phyloP scores from a whole-genome alignment of 2,888 invertebrate genomes.

The Eupeodes latifasciatus region DNA sequence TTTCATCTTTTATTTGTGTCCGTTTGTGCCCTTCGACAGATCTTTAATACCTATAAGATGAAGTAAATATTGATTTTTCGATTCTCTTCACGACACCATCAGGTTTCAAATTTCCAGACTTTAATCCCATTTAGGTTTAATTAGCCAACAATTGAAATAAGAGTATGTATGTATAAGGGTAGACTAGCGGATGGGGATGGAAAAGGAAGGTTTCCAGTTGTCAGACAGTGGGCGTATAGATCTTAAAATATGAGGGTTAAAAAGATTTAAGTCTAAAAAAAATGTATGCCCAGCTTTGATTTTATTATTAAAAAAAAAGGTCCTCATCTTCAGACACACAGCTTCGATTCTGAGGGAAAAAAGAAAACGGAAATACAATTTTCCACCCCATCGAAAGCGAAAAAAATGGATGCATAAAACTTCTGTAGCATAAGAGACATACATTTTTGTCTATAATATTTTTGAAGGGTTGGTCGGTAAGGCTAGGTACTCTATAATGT shows the following conservation, averaged over 20 bases:
- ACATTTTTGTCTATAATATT: not conserved
- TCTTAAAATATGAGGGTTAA: constrained; percentile 24
- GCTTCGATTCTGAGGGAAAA: not conserved
- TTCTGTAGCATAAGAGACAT: constrained; percentile 13
- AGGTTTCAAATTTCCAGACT: constrained; percentile 32
- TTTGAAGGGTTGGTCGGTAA: constrained; percentile 27
- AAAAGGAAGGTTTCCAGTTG: not conserved
- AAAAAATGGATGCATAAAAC: constrained; percentile 16
- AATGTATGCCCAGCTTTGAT: constrained; percentile 52
- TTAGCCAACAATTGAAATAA: constrained; percentile 39
- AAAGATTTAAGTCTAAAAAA: constrained; percentile 31
- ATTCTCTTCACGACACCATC: not conserved
- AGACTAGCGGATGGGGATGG: not conserved
- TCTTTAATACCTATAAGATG: not conserved
- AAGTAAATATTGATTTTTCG: constrained; percentile 29
- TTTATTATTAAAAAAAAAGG: constrained; percentile 50
- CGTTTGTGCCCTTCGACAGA: not conserved
- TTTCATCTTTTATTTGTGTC: not conserved
- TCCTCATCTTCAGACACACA: not conserved
- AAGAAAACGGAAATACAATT: constrained; percentile 6
- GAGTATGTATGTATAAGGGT: constrained; percentile 9
- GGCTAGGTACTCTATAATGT: constrained; percentile 1
- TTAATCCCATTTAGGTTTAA: constrained; percentile 38
- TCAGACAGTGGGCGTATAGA: constrained; percentile 5
- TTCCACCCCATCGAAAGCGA: constrained; percentile 24